A percentile compares a stretch with the other conserved stretches of the same genome.
Conservation (phyloP, 1,140 invertebrate species). For the Sipha flava region DNA sequence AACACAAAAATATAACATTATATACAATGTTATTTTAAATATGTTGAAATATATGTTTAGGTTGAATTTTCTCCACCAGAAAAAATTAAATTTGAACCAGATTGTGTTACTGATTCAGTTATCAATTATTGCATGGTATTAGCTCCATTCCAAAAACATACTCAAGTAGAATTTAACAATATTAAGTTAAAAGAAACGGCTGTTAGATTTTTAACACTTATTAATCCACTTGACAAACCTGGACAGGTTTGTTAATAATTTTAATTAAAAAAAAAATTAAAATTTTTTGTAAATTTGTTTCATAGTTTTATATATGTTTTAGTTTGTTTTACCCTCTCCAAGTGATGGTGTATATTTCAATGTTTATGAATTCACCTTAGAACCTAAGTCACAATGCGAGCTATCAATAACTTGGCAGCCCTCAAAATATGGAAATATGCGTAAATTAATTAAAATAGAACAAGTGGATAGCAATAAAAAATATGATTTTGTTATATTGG, state of each 20-base stretch:
- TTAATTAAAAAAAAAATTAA: neutral
- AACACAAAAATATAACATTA: neutral
- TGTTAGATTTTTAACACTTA: slow-evolving; percentile 4
- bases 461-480: neutral
- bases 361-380: slow-evolving; percentile 7
- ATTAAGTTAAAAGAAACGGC: slow-evolving; percentile 3
- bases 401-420: slow-evolving; percentile 5
- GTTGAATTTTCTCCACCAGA: slow-evolving; percentile 24
- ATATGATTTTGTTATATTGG: slow-evolving; percentile 25
- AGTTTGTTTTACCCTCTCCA: slow-evolving; percentile 7
- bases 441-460: slow-evolving; percentile 22
- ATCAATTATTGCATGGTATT: neutral
- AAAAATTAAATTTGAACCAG: neutral
- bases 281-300: neutral
- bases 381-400: neutral
- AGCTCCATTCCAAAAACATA: slow-evolving; percentile 25
- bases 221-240: slow-evolving; percentile 7
- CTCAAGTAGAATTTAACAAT: slow-evolving; percentile 11
- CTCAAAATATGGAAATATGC: slow-evolving; percentile 15
- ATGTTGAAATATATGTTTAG: neutral
- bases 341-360: slow-evolving; percentile 26
- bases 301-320: neutral
- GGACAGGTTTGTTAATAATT: no score
- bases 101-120: neutral
- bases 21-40: neutral